phyloP scores from a whole-genome alignment of 2,888 invertebrate species.

The Sminthurides aquaticus region DNA sequence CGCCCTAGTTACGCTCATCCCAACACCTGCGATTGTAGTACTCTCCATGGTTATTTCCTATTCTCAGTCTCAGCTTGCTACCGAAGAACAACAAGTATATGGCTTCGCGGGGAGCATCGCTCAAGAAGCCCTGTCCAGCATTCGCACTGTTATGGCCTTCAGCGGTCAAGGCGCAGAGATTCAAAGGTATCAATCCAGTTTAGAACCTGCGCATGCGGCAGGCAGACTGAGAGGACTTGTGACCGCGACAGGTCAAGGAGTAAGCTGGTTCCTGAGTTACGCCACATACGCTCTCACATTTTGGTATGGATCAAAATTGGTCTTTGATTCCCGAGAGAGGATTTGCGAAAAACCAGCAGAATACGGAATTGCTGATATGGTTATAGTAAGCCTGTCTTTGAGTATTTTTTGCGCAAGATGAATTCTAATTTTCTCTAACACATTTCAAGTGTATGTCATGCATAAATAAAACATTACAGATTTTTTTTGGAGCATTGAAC shows the following conservation, averaged over 20 bases:
- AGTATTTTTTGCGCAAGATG: too few species aligned
- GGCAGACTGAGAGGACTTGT: not conserved
- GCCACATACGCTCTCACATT: constrained; percentile 68
- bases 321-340: too few species aligned
- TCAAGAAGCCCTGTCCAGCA: constrained; percentile 65
- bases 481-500: too few species aligned
- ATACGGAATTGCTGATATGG: too few species aligned
- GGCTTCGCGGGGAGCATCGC: constrained; percentile 67
- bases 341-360: too few species aligned
- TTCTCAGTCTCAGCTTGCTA: constrained; percentile 41
- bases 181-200: constrained; percentile 46
- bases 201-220: not conserved
- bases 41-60: constrained; percentile 9
- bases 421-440: too few species aligned
- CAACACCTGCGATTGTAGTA: constrained; percentile 1
- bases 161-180: constrained; percentile 65
- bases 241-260: constrained; percentile 49
- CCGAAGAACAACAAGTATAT: constrained; percentile 50
- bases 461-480: too few species aligned
- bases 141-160: constrained; percentile 70
- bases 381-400: too few species aligned
- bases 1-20: constrained; percentile 4
- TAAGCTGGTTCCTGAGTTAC: constrained; percentile 68
- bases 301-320: constrained; percentile 20
- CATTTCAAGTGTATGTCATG: too few species aligned